Conservation (phyloP, 2,113 vertebrate species). For the Sisor rabdophorus region DNA sequence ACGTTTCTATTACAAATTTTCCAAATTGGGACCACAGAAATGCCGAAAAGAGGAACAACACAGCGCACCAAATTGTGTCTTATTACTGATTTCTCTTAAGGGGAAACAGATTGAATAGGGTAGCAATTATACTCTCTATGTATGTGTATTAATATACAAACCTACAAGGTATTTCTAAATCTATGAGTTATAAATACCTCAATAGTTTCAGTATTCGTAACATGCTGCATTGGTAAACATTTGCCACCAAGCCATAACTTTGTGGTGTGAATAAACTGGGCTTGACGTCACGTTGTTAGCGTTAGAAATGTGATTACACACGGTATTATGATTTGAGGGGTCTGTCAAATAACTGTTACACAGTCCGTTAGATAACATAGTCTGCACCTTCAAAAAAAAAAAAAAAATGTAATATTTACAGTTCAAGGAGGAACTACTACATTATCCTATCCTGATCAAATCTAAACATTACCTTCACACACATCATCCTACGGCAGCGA, state of each 20-base stretch:
- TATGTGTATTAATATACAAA: conserved; percentile 18
- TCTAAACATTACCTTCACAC: not conserved
- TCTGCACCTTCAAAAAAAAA: not conserved
- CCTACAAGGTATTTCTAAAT: conserved; percentile 27
- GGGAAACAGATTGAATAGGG: conserved; percentile 13
- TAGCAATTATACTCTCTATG: conserved; percentile 15
- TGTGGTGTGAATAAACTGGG: conserved; percentile 10
- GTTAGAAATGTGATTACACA: conserved; percentile 6
- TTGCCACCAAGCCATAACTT: conserved; percentile 11
- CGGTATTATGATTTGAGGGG: conserved; percentile 2
- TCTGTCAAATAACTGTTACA: conserved; percentile 19
- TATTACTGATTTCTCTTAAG: conserved; percentile 30
- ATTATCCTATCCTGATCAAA: not conserved
- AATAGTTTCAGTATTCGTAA: conserved; percentile 29
- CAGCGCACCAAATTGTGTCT: conserved; percentile 44
- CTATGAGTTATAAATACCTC: conserved; percentile 31
- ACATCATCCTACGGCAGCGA: conserved; percentile 14
- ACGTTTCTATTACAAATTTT: conserved; percentile 31
- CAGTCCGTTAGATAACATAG: not conserved
- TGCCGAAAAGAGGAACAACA: conserved; percentile 10
- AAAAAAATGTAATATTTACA: not conserved
- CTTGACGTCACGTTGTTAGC: not conserved
- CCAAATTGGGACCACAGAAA: conserved; percentile 29
- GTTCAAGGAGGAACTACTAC: not conserved
- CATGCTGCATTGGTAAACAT: conserved; percentile 15